Base-by-base conservation (phyloP, 2,888 invertebrate genomes). In the Tortrix viridana region DNA sequence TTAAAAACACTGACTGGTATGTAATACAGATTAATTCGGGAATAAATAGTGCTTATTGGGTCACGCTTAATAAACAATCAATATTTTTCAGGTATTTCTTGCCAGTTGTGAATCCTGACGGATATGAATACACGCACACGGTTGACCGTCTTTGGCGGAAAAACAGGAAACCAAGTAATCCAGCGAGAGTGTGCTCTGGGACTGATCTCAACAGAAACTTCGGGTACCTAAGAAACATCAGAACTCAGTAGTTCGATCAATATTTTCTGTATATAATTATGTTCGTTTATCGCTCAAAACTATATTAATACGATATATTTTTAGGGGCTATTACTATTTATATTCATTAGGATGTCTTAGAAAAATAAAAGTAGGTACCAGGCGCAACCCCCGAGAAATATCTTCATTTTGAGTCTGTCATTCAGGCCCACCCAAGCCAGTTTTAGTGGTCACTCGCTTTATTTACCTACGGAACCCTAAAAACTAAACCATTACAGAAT, bases 181-280 rank as follows among this genome's bases (percentile, higher is more conserved):
- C 93, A 1, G 75, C 74, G 5, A 76, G 85, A 60, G 69, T 71
- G 5, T 97, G 97, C 77, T 87, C 93, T 0, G 97, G 97, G 1
- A 94, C 95, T 0, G 97, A 97, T 88, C 93, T 97, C 1, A 97
- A 97, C 79, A 94, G 98, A 66, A 98, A 98, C 88, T 98, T 97
- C 80, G 97, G 96, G 91, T 92, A n/a, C n/a, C n/a, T n/a, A 81
- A 72, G 56, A n/a, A 19, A 19, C 9, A 20, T 7, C 12, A 7
- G 20, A 19, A 3, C 12, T 46, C 19, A 12, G 26, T 32, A 32
- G 26, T 32, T 9, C 26, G 3, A 7, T 26, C 26, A 12, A 7
- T 26, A 26, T 26, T 26, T 26, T 26, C 26, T 26, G 7, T 9
- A 6, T 1, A 7, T 9, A 7, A 26, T 9, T 26, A 26, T 1